Evolutionary conservation across 2,113 vertebrate genomes (phyloP).

Genomic region (Centropus bengalensis): DNA sequence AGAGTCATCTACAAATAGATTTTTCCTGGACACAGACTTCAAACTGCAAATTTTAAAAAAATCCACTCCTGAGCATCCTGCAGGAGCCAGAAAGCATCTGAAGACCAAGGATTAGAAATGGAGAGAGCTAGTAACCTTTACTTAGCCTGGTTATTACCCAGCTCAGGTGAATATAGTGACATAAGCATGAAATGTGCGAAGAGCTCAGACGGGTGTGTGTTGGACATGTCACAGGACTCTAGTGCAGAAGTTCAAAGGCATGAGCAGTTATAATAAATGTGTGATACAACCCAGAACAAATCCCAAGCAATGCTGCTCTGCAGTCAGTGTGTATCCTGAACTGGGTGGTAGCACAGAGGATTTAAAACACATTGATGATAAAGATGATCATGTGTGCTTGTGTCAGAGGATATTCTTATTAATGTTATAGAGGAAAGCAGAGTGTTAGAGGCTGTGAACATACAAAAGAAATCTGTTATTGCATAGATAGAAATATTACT

Average conservation of each 20-base stretch:
- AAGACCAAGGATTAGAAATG: not conserved
- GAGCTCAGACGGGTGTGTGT: slow-evolving; percentile 33
- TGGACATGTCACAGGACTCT: slow-evolving; percentile 51
- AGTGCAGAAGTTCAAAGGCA: slow-evolving; percentile 40
- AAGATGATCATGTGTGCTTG: not conserved
- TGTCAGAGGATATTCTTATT: not conserved
- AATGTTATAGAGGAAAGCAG: not conserved
- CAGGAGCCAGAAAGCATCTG: slow-evolving; percentile 20
- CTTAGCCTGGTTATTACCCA: not conserved
- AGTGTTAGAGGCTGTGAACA: not conserved
- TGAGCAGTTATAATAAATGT: slow-evolving; percentile 26
- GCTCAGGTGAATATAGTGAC: slow-evolving; percentile 47
- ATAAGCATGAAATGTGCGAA: slow-evolving; percentile 52
- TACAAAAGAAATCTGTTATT: not conserved
- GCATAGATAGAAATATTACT: not conserved
- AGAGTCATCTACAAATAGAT: not conserved
- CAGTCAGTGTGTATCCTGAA: not conserved
- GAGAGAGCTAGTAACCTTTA: slow-evolving; percentile 33
- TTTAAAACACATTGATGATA: not conserved
- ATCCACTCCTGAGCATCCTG: not conserved
- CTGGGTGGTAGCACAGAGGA: not conserved
- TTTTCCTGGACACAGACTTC: not conserved
- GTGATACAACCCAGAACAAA: slow-evolving; percentile 44
- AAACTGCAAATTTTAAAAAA: not conserved
- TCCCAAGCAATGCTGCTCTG: not conserved